These are phyloP conservation scores for Echiichthys vipera DNA, from an alignment of 2,797 vertebrate genomes.

Conservation along the genomic window DNA sequence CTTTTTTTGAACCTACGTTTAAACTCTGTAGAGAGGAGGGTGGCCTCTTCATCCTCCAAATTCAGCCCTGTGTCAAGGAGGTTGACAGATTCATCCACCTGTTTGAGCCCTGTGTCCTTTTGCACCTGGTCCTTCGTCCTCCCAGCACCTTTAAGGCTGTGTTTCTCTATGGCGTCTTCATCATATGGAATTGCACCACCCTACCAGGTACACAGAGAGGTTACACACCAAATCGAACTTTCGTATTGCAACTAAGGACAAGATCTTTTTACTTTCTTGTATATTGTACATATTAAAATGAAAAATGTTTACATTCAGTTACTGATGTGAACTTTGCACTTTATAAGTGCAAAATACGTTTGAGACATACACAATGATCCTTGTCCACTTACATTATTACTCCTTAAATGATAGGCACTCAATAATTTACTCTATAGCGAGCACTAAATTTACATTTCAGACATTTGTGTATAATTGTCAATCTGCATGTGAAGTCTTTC, in stretches of 20 bases:
- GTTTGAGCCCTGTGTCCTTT: conserved; percentile 83
- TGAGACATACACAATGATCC: not conserved
- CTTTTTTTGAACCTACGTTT: conserved; percentile 77
- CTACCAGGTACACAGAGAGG: conserved; percentile 63
- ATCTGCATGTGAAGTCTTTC: not conserved
- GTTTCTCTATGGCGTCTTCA: conserved; percentile 70
- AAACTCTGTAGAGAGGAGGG: conserved; percentile 83
- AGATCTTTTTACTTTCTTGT: not conserved
- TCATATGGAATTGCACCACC: conserved; percentile 80
- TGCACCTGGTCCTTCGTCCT: conserved; percentile 73
- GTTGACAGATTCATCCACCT: conserved; percentile 73
- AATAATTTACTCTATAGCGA: not conserved
- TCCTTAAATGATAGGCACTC: too few relatives aligned
- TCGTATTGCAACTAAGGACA: not conserved
- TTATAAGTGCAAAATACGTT: not conserved
- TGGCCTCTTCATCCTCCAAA: conserved; percentile 72
- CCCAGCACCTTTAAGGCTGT: conserved; percentile 72
- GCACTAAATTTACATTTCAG: not conserved
- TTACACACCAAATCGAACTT: not conserved
- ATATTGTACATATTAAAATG: not conserved
- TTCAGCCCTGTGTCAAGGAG: conserved; percentile 85
- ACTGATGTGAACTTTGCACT: not conserved
- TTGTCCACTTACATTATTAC: not conserved
- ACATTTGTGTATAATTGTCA: not conserved
- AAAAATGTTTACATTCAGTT: not conserved